Base-by-base conservation (phyloP, 37 sponge, comb jelly and placozoan species). In the Haliclona indistincta region DNA sequence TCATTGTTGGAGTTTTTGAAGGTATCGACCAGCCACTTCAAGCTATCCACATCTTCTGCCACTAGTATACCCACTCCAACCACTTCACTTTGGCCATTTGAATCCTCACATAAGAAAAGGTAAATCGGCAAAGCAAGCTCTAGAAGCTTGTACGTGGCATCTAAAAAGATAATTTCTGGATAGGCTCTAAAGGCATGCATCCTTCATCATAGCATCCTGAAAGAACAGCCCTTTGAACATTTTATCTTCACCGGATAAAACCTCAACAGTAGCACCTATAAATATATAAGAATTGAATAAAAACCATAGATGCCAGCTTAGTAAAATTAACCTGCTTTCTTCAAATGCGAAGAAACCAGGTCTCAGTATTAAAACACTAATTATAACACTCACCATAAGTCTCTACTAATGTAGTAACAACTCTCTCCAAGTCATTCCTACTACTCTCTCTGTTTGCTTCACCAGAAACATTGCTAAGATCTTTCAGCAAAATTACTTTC, bases 111-210 rank as follows among this genome's bases (percentile, higher is more conserved):
- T 25, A 68, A 23, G 28, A 68, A 44, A 8, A 80, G 19, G 38
- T 70, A 80, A 2, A 61, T 19, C 4, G 80, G 80, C 4, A 70
- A 25, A 29, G 23, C 64, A 26, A 80, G 29, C 35, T 80, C 64
- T 3, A 80, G 38, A 29, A 80, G 53, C 54, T 80, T 80, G 33
- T 80, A 71, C 28, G 73, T 71, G 38, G 81, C 73, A 80, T 80
- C 73, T 22, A 80, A 58, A 40, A 44, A 80, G 33, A 80, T 19
- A 5, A 80, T 6, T 38, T 79, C 81, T 19, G 81, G 81, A 40
- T 70, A 80, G 22, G 81, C 81, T 71, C 11, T 1, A 70, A 80
- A 80, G n/a, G n/a, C n/a, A n/a, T 35, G 34, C 63, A 25, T 80
- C 52, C 8, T 63, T 71, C 72, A 80, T 80, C 5, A 7, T 23